These are phyloP conservation scores for Melanophora roralis DNA, from an alignment of 2,888 invertebrate species.

Conservation along the genomic window DNA sequence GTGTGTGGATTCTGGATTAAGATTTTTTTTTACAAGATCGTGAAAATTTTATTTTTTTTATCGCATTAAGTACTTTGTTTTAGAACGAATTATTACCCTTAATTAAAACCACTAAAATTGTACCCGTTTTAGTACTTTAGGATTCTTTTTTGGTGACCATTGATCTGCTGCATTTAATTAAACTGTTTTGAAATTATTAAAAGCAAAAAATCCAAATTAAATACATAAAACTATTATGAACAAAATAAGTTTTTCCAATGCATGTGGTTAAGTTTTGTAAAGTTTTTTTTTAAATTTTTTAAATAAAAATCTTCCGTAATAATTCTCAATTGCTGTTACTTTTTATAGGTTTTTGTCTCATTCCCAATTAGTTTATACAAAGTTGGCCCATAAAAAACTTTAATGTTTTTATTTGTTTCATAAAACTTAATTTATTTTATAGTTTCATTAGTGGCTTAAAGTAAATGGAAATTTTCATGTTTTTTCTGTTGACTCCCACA, in stretches of 20 bases:
- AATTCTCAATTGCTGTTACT: constrained; percentile 52
- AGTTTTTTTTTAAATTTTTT: constrained; percentile 1
- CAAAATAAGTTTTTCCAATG: not conserved
- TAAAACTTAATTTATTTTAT: constrained; percentile 60
- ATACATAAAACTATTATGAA: constrained; percentile 11
- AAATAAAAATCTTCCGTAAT: constrained; percentile 42
- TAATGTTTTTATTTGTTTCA: constrained; percentile 46
- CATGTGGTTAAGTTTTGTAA: not conserved
- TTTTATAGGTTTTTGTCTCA: not conserved
- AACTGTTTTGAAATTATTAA: not conserved
- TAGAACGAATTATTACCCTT: too few species aligned
- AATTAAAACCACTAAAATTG: too few species aligned
- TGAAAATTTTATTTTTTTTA: too few species aligned
- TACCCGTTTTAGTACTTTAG: too few species aligned
- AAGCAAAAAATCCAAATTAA: not conserved
- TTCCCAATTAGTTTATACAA: constrained; percentile 28
- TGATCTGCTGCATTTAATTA: not conserved
- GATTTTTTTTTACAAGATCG: too few species aligned
- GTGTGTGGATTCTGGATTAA: too few species aligned
- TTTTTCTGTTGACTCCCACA: constrained; percentile 30
- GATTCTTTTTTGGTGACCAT: too few species aligned
- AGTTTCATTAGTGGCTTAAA: constrained; percentile 57
- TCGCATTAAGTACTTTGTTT: too few species aligned
- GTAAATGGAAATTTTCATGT: constrained; percentile 53
- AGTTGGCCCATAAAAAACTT: constrained; percentile 36